A percentile compares a stretch with the other conserved stretches of the same genome.
These are phyloP conservation scores for Phataginus tricuspis DNA, from an alignment of 2,797 vertebrate species.

Conservation along the genomic window DNA sequence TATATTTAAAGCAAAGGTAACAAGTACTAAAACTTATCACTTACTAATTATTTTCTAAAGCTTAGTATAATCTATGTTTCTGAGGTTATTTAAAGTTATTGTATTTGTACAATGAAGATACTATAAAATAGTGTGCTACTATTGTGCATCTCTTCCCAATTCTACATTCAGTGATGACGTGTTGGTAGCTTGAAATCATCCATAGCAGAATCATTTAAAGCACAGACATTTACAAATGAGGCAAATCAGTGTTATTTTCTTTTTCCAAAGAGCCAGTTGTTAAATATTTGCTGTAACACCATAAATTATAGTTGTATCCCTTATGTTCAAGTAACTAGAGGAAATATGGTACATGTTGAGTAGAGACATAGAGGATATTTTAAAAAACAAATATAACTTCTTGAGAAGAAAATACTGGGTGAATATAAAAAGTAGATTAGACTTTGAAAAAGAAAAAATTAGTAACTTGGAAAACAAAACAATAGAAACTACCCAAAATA, in stretches of 20 bases:
- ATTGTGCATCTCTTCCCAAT: background rate
- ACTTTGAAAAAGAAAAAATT: background rate
- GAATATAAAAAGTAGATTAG: background rate
- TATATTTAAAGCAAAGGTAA: constrained; percentile 31
- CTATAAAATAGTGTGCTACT: background rate
- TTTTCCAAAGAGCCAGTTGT: background rate
- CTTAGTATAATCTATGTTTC: background rate
- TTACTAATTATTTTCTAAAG: background rate
- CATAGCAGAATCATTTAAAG: background rate
- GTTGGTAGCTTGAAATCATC: background rate
- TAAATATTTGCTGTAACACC: background rate
- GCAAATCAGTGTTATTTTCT: background rate
- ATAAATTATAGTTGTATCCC: background rate
- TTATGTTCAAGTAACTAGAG: background rate
- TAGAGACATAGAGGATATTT: background rate
- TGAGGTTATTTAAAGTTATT: background rate
- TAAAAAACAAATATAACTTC: background rate
- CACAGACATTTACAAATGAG: background rate
- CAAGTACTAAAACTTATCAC: background rate
- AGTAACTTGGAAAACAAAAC: background rate
- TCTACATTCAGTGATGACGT: background rate
- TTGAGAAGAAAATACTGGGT: background rate
- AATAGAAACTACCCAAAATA: constrained; percentile 20
- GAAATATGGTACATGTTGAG: background rate
- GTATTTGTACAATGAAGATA: background rate